A percentile compares a stretch with the other conserved stretches of the same genome.
phyloP scores from a whole-genome alignment of 2,797 vertebrate genomes.

The Sylvilagus floridanus region DNA sequence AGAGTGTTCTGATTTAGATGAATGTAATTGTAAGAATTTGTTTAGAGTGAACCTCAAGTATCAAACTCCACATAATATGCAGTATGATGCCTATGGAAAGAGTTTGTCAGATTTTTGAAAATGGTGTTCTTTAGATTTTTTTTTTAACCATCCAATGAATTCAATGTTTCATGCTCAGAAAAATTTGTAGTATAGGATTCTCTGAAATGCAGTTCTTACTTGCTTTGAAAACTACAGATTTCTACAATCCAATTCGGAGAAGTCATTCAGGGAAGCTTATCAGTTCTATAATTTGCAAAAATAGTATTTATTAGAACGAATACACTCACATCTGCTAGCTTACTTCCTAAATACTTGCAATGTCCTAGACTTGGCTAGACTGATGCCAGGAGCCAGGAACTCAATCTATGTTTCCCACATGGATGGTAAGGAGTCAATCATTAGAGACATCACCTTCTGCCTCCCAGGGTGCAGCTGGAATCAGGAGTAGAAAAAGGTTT shows the following conservation, averaged over 20 bases:
- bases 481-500: no score
- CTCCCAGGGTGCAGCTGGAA: no score
- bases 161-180: background rate
- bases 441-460: no score
- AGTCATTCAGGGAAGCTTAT: background rate
- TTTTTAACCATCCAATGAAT: background rate
- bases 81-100: background rate
- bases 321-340: no score
- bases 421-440: no score
- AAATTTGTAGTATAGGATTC: background rate
- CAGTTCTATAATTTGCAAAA: background rate
- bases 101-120: constrained; percentile 22
- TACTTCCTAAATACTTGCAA: no score
- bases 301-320: no score
- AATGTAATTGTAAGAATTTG: background rate
- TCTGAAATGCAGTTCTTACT: background rate
- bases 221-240: background rate
- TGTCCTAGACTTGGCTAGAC: no score
- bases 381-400: no score
- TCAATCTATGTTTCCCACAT: no score
- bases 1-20: background rate
- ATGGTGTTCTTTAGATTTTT: background rate
- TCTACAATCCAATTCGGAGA: background rate
- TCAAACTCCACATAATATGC: background rate
- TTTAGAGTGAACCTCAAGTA: background rate